These are phyloP conservation scores for Drosophila paramelanica DNA, from an alignment of 2,888 invertebrate species.

Conservation along the genomic window DNA sequence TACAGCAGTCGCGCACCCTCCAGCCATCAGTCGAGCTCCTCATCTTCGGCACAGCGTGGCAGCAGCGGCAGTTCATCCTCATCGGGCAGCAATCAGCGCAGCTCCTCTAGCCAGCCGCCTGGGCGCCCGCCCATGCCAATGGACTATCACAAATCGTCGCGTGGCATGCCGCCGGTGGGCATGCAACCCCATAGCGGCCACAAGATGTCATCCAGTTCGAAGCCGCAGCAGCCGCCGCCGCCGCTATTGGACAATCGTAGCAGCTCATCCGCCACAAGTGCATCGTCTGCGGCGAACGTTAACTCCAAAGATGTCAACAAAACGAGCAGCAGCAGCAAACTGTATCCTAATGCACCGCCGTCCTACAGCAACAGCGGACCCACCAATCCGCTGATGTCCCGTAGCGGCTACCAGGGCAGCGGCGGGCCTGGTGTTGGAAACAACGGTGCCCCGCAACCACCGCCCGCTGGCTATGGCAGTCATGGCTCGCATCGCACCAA, in stretches of 20 bases:
- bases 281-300: slow-evolving; percentile 47
- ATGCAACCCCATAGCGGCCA: slow-evolving; percentile 66
- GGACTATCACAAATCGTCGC: slow-evolving; percentile 83
- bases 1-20: slow-evolving; percentile 73
- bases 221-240: slow-evolving; percentile 59
- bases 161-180: slow-evolving; percentile 68
- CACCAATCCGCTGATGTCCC: slow-evolving; percentile 55
- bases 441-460: slow-evolving; percentile 49
- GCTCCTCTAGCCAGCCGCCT: slow-evolving; percentile 52
- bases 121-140: slow-evolving; percentile 69
- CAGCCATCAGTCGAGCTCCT: slow-evolving; percentile 54
- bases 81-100: slow-evolving; percentile 48
- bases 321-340: slow-evolving; percentile 63
- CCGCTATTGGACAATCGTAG: slow-evolving; percentile 41
- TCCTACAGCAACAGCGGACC: slow-evolving; percentile 53
- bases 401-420: slow-evolving; percentile 53
- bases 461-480: slow-evolving; percentile 47
- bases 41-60: slow-evolving; percentile 54
- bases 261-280: slow-evolving; percentile 53
- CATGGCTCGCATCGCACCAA: slow-evolving; percentile 67
- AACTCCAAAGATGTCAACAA: slow-evolving; percentile 62
- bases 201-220: slow-evolving; percentile 70
- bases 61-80: slow-evolving; percentile 41
- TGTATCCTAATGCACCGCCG: slow-evolving; percentile 67
- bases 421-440: slow-evolving; percentile 44